A percentile compares a stretch with the other conserved stretches of the same genome.
These are phyloP conservation scores for Sycobia sp. DNA, from an alignment of 1,140 invertebrate genomes.

Conservation along the genomic window DNA sequence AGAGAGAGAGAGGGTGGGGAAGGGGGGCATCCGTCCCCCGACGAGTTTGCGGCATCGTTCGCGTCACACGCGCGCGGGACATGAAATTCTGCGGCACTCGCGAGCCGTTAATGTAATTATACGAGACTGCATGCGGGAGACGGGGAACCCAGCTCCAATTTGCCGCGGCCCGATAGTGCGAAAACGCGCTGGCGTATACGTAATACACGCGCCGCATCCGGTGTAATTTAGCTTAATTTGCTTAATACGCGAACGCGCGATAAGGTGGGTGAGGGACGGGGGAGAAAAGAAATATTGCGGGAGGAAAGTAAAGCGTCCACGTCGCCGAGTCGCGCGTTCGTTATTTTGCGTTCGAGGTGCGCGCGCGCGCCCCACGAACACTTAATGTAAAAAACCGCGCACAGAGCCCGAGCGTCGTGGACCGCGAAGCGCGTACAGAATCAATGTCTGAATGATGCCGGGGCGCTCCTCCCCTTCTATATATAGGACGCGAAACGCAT, in stretches of 20 bases:
- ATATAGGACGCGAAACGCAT: no score
- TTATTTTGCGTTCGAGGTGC: background rate
- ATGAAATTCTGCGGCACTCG: conserved; percentile 38
- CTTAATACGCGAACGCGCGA: conserved; percentile 3
- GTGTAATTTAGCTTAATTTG: conserved; percentile 23
- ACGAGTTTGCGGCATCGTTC: conserved; percentile 19
- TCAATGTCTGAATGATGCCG: conserved; percentile 5
- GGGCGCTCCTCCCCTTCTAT: no score
- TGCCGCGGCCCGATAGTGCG: conserved; percentile 19
- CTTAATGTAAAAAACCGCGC: no score
- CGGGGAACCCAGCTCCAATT: conserved; percentile 8
- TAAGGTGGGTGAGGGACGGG: no score
- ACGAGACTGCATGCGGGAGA: conserved; percentile 10
- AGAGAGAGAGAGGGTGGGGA: no score
- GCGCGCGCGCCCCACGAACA: background rate
- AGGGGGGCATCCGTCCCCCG: background rate
- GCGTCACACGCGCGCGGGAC: conserved; percentile 19
- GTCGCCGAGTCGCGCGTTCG: no score
- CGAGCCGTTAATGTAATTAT: conserved; percentile 44
- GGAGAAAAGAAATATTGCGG: background rate
- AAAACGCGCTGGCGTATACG: background rate
- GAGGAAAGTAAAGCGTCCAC: background rate
- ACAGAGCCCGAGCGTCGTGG: no score
- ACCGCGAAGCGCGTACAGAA: background rate
- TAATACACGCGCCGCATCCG: background rate